Conservation (phyloP, 2,888 invertebrate species). For the Seladonia tumulorum region DNA sequence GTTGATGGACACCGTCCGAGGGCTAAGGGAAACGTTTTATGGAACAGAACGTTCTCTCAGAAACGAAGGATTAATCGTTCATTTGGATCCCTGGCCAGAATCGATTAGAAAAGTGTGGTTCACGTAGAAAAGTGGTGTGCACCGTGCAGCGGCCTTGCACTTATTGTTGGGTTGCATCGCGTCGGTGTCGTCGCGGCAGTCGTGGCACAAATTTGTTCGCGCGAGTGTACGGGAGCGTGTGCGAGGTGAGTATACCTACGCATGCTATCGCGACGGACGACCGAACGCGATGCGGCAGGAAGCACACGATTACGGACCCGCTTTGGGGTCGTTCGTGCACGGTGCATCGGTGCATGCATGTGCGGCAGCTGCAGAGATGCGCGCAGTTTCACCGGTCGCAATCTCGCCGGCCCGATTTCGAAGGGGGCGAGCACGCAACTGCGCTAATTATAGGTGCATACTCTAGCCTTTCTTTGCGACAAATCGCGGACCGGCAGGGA, state of each 20-base stretch:
- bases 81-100: not conserved
- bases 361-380: constrained; percentile 72
- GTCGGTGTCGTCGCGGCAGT: constrained; percentile 19
- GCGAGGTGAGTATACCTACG: constrained; percentile 70
- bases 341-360: constrained; percentile 58
- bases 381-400: constrained; percentile 67
- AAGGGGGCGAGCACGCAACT: constrained; percentile 62
- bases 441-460: constrained; percentile 73
- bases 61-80: not conserved
- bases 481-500: constrained; percentile 45
- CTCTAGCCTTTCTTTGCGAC: constrained; percentile 64
- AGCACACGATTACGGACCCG: constrained; percentile 79
- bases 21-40: not conserved
- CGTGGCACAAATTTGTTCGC: constrained; percentile 68
- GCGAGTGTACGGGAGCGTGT: constrained; percentile 70
- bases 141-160: constrained; percentile 33
- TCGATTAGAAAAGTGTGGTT: not conserved
- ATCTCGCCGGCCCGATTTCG: constrained; percentile 67
- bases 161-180: not conserved
- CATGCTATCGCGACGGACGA: constrained; percentile 76
- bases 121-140: not conserved
- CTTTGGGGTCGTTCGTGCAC: constrained; percentile 68
- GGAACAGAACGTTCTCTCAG: not conserved
- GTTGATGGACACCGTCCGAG: too few relatives aligned
- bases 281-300: constrained; percentile 80